These are phyloP conservation scores for Cataglyphis livida DNA, from an alignment of 2,888 invertebrate species.

Conservation along the genomic window DNA sequence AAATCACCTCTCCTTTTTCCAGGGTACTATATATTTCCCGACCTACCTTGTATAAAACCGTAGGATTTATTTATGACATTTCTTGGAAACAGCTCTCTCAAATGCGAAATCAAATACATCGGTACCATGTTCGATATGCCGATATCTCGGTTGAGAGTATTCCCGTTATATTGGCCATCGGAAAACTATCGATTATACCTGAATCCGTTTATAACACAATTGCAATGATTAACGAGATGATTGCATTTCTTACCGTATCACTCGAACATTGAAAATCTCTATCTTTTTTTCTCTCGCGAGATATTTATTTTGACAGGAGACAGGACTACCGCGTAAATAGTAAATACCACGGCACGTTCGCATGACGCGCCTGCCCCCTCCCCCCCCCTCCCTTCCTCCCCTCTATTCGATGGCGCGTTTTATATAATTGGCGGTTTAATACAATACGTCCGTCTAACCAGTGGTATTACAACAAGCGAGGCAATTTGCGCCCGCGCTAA, in stretches of 20 bases:
- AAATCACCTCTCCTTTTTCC: background rate
- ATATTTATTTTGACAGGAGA: background rate
- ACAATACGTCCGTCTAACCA: constrained; percentile 3
- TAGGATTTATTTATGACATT: constrained; percentile 5
- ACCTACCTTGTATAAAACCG: background rate
- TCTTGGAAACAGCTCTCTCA: background rate
- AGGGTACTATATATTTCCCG: background rate
- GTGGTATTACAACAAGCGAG: constrained; percentile 18
- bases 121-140: background rate
- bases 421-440: constrained; percentile 20
- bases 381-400: too few relatives aligned
- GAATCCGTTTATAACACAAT: background rate
- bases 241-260: background rate
- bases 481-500: constrained; percentile 16
- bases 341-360: background rate
- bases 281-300: background rate
- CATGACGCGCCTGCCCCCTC: too few relatives aligned
- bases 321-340: background rate
- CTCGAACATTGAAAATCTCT: background rate
- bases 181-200: constrained; percentile 3
- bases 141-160: background rate
- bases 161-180: background rate
- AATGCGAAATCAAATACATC: background rate
- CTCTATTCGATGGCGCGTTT: background rate
- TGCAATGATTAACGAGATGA: background rate